Percentiles rank a stretch among this genome's conserved stretches.
phyloP scores from a whole-genome alignment of 2,797 vertebrate genomes.

The Syndactyla subalaris region DNA sequence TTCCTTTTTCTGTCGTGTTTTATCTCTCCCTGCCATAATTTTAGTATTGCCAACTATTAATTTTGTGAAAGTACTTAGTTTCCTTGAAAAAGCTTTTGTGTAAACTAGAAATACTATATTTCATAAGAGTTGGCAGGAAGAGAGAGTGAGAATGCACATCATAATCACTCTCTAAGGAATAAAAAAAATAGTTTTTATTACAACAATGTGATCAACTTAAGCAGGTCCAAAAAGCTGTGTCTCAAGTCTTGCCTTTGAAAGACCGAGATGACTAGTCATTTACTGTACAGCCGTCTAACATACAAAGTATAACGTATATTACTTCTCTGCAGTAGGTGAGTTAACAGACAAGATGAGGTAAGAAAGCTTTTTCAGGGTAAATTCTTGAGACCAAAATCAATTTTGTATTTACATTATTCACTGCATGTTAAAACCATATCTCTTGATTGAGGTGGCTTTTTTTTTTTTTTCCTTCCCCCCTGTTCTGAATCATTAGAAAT shows the following conservation, averaged over 20 bases:
- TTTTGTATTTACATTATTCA: background rate
- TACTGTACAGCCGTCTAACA: background rate
- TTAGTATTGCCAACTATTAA: background rate
- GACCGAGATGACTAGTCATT: background rate
- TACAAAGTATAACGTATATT: background rate
- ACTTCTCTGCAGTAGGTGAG: background rate
- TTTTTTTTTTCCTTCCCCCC: background rate
- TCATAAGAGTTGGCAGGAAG: background rate
- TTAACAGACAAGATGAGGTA: background rate
- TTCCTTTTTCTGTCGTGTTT: background rate
- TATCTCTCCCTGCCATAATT: background rate
- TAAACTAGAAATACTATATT: background rate
- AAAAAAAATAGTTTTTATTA: background rate
- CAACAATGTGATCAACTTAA: background rate
- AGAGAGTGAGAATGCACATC: background rate
- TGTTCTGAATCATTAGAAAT: background rate
- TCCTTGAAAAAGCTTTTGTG: background rate
- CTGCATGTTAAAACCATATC: background rate
- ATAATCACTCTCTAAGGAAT: background rate
- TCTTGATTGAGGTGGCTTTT: accelerated
- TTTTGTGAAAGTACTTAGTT: background rate
- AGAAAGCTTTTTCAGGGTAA: background rate
- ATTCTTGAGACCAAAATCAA: background rate
- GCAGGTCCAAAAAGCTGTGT: background rate
- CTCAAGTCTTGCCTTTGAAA: background rate